These are phyloP conservation scores for Phenacoccus solenopsis DNA, from an alignment of 1,140 invertebrate genomes.

Conservation along the genomic window DNA sequence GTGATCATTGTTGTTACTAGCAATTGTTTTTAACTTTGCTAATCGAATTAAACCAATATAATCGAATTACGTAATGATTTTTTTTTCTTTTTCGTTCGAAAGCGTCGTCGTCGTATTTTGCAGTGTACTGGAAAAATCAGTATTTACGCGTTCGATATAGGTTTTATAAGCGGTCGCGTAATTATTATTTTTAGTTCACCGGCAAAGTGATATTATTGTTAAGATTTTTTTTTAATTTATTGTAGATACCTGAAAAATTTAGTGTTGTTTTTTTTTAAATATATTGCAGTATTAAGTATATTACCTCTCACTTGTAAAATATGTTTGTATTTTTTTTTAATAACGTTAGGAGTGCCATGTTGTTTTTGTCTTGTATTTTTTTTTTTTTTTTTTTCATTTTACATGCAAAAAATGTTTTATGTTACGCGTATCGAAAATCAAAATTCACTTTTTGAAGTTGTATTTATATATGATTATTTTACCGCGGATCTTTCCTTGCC, in stretches of 20 bases:
- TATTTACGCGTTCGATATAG: no score
- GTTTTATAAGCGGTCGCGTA: background rate
- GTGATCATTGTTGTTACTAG: constrained; percentile 18
- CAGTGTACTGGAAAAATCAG: background rate
- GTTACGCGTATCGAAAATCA: background rate
- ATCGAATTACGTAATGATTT: background rate
- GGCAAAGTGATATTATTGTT: constrained; percentile 11
- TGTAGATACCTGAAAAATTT: background rate
- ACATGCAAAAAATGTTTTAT: background rate
- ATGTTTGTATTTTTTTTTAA: background rate
- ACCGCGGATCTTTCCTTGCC: background rate
- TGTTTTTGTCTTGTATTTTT: background rate
- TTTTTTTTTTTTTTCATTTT: background rate
- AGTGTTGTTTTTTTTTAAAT: background rate
- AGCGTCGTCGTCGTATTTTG: background rate
- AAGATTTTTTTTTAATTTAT: constrained; percentile 8
- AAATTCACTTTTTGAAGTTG: background rate
- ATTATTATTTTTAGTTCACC: background rate
- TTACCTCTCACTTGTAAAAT: background rate
- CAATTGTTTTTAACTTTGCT: constrained; percentile 10
- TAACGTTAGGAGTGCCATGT: constrained; percentile 9
- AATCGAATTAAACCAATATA: background rate
- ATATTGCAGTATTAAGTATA: background rate
- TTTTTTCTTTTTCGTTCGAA: background rate
- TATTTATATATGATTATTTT: background rate